Conservation (phyloP, 2,113 vertebrate genomes). For the Barbus barbus region DNA sequence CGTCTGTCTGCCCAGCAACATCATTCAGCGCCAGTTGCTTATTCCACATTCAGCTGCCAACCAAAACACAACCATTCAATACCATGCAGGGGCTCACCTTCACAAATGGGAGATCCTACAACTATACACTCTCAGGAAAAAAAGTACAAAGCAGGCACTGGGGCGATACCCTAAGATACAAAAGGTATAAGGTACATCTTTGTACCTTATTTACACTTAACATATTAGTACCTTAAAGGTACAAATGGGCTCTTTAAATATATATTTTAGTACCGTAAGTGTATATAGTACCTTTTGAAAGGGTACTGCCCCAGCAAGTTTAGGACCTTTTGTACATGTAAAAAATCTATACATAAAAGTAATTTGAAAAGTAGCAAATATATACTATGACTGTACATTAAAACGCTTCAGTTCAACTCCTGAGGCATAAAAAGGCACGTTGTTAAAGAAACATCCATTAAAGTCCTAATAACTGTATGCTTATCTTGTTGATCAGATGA, state of each 20-base stretch:
- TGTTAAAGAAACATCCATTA: background rate
- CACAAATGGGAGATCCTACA: background rate
- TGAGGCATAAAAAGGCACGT: background rate
- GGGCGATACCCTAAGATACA: too few species aligned
- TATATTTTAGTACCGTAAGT: too few species aligned
- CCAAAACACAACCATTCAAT: slow-evolving; percentile 23
- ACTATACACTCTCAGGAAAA: background rate
- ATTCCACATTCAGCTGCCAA: slow-evolving; percentile 35
- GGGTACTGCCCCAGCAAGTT: background rate
- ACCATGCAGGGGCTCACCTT: background rate
- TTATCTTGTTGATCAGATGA: background rate
- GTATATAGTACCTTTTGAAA: too few species aligned
- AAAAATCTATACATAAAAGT: background rate
- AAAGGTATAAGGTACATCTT: too few species aligned
- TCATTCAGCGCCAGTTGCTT: slow-evolving; percentile 18
- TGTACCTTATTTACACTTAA: too few species aligned
- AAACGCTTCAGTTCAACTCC: background rate
- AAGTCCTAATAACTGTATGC: too few species aligned
- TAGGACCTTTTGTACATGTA: too few species aligned
- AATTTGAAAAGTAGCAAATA: background rate
- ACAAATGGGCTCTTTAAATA: too few species aligned
- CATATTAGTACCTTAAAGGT: too few species aligned
- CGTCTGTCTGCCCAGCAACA: slow-evolving; percentile 38
- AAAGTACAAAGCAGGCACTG: background rate
- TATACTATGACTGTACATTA: background rate